phyloP scores from a whole-genome alignment of 1,140 invertebrate genomes.

The Drosophila nikananu region DNA sequence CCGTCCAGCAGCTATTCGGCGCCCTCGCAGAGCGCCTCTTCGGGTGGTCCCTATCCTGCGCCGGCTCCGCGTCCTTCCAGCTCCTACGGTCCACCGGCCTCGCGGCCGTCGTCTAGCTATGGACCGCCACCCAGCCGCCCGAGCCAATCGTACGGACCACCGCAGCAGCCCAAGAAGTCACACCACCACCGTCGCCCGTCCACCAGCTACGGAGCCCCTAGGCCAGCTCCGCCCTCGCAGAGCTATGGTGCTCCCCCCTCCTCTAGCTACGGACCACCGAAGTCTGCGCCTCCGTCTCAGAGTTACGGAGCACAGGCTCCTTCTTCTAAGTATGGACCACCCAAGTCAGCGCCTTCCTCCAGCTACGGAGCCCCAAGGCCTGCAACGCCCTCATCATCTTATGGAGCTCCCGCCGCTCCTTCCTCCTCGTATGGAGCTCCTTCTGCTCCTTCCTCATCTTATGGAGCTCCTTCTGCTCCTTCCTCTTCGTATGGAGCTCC shows the following conservation, averaged over 20 bases:
- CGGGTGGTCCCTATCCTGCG: constrained; percentile 78
- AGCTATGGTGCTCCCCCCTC: constrained; percentile 82
- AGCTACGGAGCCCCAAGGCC: constrained; percentile 68
- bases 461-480: constrained; percentile 17
- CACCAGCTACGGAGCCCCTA: constrained; percentile 65
- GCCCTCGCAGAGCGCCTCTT: constrained; percentile 55
- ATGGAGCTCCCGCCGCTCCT: constrained; percentile 81
- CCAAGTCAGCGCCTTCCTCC: constrained; percentile 82
- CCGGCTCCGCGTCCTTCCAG: constrained; percentile 84
- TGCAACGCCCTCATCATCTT: constrained; percentile 66
- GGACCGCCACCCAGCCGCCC: constrained; percentile 76
- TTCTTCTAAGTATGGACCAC: constrained; percentile 86
- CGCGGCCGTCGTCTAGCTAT: constrained; percentile 84
- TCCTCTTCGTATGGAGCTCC: constrained; percentile 28
- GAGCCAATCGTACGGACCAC: constrained; percentile 85
- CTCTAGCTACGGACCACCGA: constrained; percentile 72
- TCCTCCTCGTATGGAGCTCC: constrained; percentile 84
- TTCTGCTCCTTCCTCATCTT: not conserved
- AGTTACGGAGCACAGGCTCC: constrained; percentile 86
- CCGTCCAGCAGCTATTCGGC: constrained; percentile 86
- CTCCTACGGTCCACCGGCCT: constrained; percentile 51
- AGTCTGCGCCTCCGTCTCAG: constrained; percentile 67
- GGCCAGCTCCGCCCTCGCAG: constrained; percentile 70
- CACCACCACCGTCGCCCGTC: constrained; percentile 71
- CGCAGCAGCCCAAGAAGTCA: constrained; percentile 55